Evolutionary conservation across 2,113 vertebrate genomes (phyloP).

Genomic region (Ibidorhyncha struthersii): DNA sequence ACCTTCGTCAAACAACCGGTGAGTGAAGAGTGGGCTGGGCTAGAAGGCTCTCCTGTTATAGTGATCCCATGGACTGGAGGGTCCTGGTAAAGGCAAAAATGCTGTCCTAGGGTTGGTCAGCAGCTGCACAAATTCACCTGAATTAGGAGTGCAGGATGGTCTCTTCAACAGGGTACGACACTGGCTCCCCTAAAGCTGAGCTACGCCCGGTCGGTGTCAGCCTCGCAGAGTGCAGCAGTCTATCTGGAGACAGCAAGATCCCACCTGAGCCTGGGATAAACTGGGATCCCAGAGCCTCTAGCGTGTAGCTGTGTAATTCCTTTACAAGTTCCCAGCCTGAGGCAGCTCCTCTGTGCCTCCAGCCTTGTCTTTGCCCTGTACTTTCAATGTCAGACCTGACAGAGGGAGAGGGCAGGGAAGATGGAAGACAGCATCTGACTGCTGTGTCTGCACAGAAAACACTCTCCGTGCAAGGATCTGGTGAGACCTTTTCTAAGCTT

Average conservation of each 20-base stretch:
- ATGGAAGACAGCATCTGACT: background rate
- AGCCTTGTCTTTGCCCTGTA: background rate
- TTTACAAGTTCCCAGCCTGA: background rate
- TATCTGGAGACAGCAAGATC: background rate
- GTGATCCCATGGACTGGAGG: no score
- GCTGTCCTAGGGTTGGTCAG: background rate
- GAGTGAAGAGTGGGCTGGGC: background rate
- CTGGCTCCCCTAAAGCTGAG: background rate
- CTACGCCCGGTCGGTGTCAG: rapidly evolving
- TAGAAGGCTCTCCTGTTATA: background rate
- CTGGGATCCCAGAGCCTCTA: background rate
- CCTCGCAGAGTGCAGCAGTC: no score
- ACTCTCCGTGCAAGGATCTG: background rate
- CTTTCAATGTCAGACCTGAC: background rate
- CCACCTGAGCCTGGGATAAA: background rate
- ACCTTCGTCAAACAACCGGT: constrained; percentile 81
- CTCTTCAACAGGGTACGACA: no score
- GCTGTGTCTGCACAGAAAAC: constrained; percentile 54
- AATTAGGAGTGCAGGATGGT: background rate
- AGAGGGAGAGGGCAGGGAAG: background rate
- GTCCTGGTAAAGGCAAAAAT: no score
- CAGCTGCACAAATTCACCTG: background rate
- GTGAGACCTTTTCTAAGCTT: background rate
- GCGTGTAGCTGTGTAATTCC: background rate
- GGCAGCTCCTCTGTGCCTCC: background rate